Percentiles rank a stretch among this genome's conserved stretches.
These are phyloP conservation scores for Xiphydria camelus DNA, from an alignment of 2,888 invertebrate species.

Conservation along the genomic window DNA sequence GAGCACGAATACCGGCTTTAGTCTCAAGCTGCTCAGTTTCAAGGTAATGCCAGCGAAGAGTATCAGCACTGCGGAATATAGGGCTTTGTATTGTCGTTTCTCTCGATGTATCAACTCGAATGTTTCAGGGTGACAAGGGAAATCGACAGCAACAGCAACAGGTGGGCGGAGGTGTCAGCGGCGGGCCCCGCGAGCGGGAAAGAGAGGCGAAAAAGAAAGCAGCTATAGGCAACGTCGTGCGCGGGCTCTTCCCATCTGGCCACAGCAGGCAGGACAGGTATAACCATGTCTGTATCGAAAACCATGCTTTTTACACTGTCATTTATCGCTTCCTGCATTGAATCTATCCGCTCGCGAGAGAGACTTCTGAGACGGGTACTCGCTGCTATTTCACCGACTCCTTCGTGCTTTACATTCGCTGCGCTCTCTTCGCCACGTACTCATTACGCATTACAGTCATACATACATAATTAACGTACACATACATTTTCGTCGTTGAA, in stretches of 20 bases:
- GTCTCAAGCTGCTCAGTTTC: conserved; percentile 50
- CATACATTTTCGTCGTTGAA: too few relatives aligned
- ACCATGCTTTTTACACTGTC: conserved; percentile 52
- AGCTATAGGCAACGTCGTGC: conserved; percentile 58
- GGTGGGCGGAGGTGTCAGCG: conserved; percentile 42
- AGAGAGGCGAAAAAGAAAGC: conserved; percentile 54
- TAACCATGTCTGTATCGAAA: conserved; percentile 58
- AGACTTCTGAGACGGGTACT: too few relatives aligned
- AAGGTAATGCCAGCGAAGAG: conserved; percentile 45
- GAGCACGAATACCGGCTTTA: conserved; percentile 46
- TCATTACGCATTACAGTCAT: too few relatives aligned
- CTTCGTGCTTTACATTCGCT: too few relatives aligned
- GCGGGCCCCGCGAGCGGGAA: conserved; percentile 47
- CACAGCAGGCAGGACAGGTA: conserved; percentile 58
- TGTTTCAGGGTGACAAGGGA: conserved; percentile 44
- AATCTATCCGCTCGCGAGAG: too few relatives aligned
- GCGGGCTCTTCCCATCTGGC: conserved; percentile 55
- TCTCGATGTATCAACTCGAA: too few relatives aligned
- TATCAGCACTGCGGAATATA: neutral
- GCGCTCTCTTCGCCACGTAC: too few relatives aligned
- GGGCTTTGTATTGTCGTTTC: neutral
- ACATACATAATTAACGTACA: too few relatives aligned
- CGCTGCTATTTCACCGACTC: too few relatives aligned
- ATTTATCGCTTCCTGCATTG: too few relatives aligned
- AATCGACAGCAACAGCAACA: conserved; percentile 48